Conservation (phyloP, 2,888 invertebrate genomes). For the Timandra comae region DNA sequence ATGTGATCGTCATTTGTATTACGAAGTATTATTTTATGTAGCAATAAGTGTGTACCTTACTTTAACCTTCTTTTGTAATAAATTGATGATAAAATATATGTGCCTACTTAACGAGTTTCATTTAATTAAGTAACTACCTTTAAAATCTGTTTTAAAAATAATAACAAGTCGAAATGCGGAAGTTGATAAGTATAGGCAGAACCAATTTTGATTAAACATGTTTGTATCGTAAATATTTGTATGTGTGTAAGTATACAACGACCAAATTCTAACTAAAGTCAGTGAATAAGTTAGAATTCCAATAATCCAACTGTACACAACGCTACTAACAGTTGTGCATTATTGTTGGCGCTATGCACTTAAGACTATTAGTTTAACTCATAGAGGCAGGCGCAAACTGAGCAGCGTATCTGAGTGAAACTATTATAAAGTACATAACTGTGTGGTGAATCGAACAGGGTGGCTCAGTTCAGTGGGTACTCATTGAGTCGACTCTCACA, state of each 20-base stretch:
- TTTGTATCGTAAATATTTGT: too few species aligned
- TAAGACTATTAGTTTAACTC: constrained; percentile 3
- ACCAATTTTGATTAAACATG: too few species aligned
- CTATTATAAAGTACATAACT: constrained; percentile 35
- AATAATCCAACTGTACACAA: constrained; percentile 1
- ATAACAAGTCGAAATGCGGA: too few species aligned
- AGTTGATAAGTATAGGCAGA: too few species aligned
- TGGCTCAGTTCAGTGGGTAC: constrained; percentile 59
- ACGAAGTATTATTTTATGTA: constrained; percentile 17
- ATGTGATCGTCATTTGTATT: too few species aligned
- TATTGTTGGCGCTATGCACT: constrained; percentile 6
- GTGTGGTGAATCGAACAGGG: constrained; percentile 32
- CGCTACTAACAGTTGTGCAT: constrained; percentile 5
- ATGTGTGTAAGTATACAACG: too few species aligned
- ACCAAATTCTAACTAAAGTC: too few species aligned
- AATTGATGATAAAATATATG: background rate
- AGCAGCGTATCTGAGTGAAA: constrained; percentile 8
- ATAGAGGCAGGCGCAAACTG: constrained; percentile 6
- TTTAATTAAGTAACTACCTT: too few species aligned
- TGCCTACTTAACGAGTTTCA: background rate
- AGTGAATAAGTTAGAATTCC: background rate
- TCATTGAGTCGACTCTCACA: constrained; percentile 43
- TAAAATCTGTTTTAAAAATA: too few species aligned
- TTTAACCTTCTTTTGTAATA: constrained; percentile 3
- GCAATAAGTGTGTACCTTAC: too few species aligned